These are phyloP conservation scores for Ceriagrion tenellum DNA, from an alignment of 2,888 invertebrate genomes.

Conservation along the genomic window DNA sequence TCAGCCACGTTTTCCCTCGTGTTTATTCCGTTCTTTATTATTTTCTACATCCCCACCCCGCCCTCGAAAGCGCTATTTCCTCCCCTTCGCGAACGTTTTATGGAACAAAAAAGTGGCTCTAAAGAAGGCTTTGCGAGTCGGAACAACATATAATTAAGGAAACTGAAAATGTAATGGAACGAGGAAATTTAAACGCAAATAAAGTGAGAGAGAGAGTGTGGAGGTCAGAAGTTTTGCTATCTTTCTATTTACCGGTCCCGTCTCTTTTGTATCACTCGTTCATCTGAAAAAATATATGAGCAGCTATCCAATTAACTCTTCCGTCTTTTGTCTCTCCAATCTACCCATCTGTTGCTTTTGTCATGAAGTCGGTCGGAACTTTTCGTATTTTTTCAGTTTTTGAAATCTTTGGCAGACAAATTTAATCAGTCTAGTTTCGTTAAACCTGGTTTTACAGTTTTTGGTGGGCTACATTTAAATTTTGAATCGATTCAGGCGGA, in stretches of 20 bases:
- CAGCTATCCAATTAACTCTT: not conserved
- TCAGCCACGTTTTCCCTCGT: too few relatives aligned
- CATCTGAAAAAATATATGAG: not conserved
- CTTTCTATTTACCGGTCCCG: not conserved
- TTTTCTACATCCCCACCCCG: not conserved
- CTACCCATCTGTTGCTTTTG: too few relatives aligned
- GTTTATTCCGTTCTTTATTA: too few relatives aligned
- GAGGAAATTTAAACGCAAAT: not conserved
- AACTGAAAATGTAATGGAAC: not conserved
- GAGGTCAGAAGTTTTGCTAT: not conserved
- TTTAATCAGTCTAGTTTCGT: too few relatives aligned
- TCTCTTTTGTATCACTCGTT: not conserved
- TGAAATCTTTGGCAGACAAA: too few relatives aligned
- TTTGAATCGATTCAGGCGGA: too few relatives aligned
- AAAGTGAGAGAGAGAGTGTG: not conserved
- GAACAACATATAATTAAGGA: slow-evolving; percentile 1
- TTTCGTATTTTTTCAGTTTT: too few relatives aligned
- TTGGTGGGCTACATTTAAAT: too few relatives aligned
- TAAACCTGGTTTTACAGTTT: too few relatives aligned
- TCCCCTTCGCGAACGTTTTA: not conserved
- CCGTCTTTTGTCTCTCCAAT: not conserved
- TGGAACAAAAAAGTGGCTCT: not conserved
- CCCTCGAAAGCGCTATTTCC: not conserved
- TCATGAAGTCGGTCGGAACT: too few relatives aligned
- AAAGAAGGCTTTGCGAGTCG: not conserved